phyloP scores from a whole-genome alignment of 2,113 vertebrate species.

The Salvelinus fontinalis region DNA sequence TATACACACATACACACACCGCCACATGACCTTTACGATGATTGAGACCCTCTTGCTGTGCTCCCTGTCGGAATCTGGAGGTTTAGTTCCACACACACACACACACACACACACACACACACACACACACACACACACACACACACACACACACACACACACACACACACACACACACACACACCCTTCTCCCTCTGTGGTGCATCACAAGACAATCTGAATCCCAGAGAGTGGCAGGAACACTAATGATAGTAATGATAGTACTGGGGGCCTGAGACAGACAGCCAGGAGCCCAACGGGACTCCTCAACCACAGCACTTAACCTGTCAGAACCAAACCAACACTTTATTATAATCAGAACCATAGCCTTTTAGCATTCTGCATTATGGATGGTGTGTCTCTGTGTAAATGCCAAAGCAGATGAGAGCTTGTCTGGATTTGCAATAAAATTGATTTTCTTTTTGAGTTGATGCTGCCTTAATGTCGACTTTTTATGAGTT shows the following conservation, averaged over 20 bases:
- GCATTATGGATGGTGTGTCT: background rate
- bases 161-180: no score
- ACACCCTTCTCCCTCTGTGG: no score
- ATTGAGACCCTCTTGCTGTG: background rate
- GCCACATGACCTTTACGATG: background rate
- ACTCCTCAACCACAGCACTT: background rate
- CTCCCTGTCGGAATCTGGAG: background rate
- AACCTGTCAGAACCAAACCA: background rate
- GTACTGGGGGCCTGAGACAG: background rate
- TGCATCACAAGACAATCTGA: background rate
- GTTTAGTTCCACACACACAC: no score
- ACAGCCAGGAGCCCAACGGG: background rate
- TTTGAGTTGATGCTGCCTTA: no score
- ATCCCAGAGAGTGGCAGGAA: background rate
- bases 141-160: no score
- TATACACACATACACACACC: background rate
- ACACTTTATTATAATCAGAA: background rate
- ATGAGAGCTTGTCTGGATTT: background rate
- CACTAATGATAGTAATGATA: background rate
- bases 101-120: no score
- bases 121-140: no score
- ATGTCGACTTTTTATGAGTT: background rate
- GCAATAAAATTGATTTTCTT: no score
- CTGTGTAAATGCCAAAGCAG: background rate
- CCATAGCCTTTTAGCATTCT: background rate